phyloP scores from a whole-genome alignment of 53 echinoderm and acorn worm genomes.

The Stichopus horrens region DNA sequence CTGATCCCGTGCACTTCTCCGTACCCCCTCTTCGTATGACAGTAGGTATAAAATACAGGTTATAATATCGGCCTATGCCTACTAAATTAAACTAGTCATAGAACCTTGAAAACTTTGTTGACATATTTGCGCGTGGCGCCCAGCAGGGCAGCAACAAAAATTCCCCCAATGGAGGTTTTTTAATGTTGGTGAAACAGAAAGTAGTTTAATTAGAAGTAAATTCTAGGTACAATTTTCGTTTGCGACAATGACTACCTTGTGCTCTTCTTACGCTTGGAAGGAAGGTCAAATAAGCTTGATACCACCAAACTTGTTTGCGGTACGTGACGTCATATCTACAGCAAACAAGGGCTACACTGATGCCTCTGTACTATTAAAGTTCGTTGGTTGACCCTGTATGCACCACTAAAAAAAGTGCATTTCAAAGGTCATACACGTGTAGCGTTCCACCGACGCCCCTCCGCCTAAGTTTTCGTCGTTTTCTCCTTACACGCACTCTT shows the following conservation, averaged over 20 bases:
- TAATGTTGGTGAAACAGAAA: neutral
- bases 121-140: constrained; percentile 24
- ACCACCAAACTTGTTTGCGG: neutral
- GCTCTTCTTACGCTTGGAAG: constrained; percentile 28
- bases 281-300: constrained; percentile 4
- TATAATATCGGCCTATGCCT: too few relatives aligned
- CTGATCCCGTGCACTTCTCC: too few relatives aligned
- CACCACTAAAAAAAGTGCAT: constrained; percentile 1
- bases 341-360: constrained; percentile 10
- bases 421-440: neutral
- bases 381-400: constrained; percentile 11
- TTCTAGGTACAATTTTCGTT: neutral
- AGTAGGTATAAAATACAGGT: too few relatives aligned
- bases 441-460: too few relatives aligned
- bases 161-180: neutral
- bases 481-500: neutral
- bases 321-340: constrained; percentile 20
- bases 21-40: too few relatives aligned
- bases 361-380: neutral
- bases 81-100: neutral
- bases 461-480: too few relatives aligned
- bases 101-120: neutral
- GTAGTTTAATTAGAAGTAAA: constrained; percentile 21
- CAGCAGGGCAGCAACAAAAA: constrained; percentile 10
- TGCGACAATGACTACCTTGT: constrained; percentile 22